Conservation (phyloP, 2,113 vertebrate genomes). For the Mobula hypostoma region DNA sequence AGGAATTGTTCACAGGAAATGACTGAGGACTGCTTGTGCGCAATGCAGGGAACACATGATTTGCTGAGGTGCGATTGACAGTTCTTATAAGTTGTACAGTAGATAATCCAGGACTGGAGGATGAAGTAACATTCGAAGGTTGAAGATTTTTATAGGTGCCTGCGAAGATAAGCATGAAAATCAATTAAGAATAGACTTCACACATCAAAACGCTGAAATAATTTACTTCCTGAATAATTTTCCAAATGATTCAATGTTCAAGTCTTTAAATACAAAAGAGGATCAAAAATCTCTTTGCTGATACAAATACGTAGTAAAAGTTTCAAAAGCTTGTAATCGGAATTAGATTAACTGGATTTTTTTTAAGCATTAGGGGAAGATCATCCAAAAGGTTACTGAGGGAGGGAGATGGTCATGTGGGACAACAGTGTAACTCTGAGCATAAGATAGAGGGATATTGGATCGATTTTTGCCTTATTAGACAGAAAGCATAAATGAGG, state of each 20-base stretch:
- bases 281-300: background rate
- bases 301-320: background rate
- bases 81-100: constrained; percentile 72
- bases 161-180: constrained; percentile 43
- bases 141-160: constrained; percentile 73
- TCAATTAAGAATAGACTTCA: background rate
- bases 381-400: background rate
- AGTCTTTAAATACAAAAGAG: background rate
- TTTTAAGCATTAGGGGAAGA: background rate
- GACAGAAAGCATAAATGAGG: too few relatives aligned
- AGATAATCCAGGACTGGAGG: constrained; percentile 70
- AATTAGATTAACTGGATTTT: background rate
- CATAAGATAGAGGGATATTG: too few relatives aligned
- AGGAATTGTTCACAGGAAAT: constrained; percentile 76
- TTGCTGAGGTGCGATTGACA: constrained; percentile 65
- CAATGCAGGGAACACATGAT: constrained; percentile 72
- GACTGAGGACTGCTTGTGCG: constrained; percentile 71
- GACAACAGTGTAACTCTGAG: background rate
- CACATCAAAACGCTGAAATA: background rate
- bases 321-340: background rate
- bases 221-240: background rate
- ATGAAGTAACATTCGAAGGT: constrained; percentile 72
- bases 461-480: background rate
- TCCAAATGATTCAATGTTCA: constrained; percentile 44
- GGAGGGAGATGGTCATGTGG: background rate